Percentiles rank a stretch among this genome's conserved stretches.
Evolutionary conservation across 2,888 invertebrate species (phyloP).

Genomic region (Melieria omissa): DNA sequence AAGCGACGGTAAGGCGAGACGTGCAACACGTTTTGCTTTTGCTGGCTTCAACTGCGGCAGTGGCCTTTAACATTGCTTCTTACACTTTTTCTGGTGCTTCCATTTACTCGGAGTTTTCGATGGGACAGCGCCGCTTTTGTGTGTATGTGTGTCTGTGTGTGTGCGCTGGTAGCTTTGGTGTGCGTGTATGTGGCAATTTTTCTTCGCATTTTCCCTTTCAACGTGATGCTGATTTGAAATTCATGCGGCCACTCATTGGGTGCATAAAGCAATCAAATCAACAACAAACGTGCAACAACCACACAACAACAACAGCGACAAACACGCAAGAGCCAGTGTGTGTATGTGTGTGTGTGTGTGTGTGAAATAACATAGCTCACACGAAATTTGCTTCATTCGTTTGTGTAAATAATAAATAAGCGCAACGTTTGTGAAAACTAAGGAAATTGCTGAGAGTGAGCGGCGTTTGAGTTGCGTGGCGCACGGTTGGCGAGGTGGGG

Average conservation of each 20-base stretch:
- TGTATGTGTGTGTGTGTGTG: conserved; percentile 18
- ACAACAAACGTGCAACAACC: conserved; percentile 52
- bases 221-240: conserved; percentile 56
- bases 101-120: neutral
- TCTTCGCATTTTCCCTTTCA: neutral
- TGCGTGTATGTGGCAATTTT: neutral
- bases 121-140: no score
- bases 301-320: conserved; percentile 1
- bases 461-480: conserved; percentile 11
- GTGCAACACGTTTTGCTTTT: neutral
- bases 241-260: conserved; percentile 63
- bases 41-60: neutral
- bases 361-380: conserved; percentile 11
- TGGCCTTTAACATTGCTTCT: neutral
- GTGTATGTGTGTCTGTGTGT: no score
- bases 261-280: conserved; percentile 65
- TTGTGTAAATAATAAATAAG: conserved; percentile 61
- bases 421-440: conserved; percentile 41
- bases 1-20: neutral
- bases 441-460: neutral
- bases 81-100: neutral
- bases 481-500: neutral
- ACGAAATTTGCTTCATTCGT: conserved; percentile 45
- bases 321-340: neutral
- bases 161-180: neutral